Conservation (phyloP, 2,888 invertebrate genomes). For the Apodemia mormo region DNA sequence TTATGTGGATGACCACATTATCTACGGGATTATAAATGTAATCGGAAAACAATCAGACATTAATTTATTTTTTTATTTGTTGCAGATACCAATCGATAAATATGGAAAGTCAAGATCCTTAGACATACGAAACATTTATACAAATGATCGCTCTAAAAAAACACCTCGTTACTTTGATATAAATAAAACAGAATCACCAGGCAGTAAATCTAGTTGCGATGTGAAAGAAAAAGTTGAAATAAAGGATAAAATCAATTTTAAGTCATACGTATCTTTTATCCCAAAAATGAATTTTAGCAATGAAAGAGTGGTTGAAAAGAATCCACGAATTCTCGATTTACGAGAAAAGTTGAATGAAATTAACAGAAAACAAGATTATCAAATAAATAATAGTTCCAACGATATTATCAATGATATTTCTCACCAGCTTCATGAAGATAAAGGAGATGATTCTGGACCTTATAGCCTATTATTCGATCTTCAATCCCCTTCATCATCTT, state of each 20-base stretch:
- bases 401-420: conserved; percentile 69
- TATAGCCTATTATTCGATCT: conserved; percentile 83
- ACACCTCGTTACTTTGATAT: conserved; percentile 53
- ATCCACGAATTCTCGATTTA: conserved; percentile 72
- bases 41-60: background rate
- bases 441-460: conserved; percentile 80
- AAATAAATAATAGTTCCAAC: conserved; percentile 69
- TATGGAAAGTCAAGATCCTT: conserved; percentile 69
- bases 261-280: conserved; percentile 66
- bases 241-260: conserved; percentile 60
- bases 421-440: conserved; percentile 69
- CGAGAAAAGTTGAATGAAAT: conserved; percentile 74
- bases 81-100: conserved; percentile 75
- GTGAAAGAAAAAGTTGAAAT: conserved; percentile 53
- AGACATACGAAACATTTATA: conserved; percentile 62
- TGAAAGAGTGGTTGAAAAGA: conserved; percentile 69
- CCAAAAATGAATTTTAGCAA: conserved; percentile 72
- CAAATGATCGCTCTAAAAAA: conserved; percentile 58
- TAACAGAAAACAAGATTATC: conserved; percentile 67
- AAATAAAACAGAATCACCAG: conserved; percentile 47
- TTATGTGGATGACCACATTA: background rate
- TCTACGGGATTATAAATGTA: background rate
- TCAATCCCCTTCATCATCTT: conserved; percentile 63
- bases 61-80: conserved; percentile 41
- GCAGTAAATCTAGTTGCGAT: conserved; percentile 47